phyloP scores from a whole-genome alignment of 1,140 invertebrate genomes.

The Laupala kohalensis region DNA sequence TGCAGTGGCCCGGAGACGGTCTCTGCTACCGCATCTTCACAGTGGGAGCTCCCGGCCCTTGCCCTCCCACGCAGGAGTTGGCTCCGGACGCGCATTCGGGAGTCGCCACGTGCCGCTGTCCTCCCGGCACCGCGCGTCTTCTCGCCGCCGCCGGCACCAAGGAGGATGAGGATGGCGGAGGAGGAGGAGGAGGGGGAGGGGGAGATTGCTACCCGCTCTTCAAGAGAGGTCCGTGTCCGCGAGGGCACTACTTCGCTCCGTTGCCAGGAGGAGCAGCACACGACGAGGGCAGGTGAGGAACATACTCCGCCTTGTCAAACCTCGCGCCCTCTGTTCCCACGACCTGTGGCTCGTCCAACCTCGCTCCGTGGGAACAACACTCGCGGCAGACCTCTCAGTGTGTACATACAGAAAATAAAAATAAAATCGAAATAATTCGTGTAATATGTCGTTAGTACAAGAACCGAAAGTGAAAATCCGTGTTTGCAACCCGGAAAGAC shows the following conservation, averaged over 20 bases:
- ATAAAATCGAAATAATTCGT: too few species aligned
- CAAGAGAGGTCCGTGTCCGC: conserved; percentile 49
- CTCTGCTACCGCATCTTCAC: conserved; percentile 76
- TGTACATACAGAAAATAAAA: too few species aligned
- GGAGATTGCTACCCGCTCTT: conserved; percentile 58
- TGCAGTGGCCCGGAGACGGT: conserved; percentile 67
- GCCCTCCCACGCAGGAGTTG: conserved; percentile 69
- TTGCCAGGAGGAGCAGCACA: conserved; percentile 45
- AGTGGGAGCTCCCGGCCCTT: conserved; percentile 41
- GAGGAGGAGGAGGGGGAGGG: too few species aligned
- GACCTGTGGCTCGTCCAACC: too few species aligned
- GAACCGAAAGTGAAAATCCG: too few species aligned
- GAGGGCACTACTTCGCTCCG: conserved; percentile 57
- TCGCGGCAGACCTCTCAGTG: too few species aligned
- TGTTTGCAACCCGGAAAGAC: too few species aligned
- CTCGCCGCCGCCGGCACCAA: conserved; percentile 28
- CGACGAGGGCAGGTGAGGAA: background rate
- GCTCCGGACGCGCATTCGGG: conserved; percentile 35
- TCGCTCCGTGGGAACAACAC: too few species aligned
- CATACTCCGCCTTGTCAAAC: too few species aligned
- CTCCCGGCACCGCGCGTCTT: conserved; percentile 54
- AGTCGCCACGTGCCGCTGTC: conserved; percentile 62
- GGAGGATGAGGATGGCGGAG: too few species aligned
- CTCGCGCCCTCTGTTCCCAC: too few species aligned
- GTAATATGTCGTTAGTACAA: too few species aligned